Evolutionary conservation across 2,888 invertebrate genomes (phyloP).

Genomic region (Spicauda simplicius): DNA sequence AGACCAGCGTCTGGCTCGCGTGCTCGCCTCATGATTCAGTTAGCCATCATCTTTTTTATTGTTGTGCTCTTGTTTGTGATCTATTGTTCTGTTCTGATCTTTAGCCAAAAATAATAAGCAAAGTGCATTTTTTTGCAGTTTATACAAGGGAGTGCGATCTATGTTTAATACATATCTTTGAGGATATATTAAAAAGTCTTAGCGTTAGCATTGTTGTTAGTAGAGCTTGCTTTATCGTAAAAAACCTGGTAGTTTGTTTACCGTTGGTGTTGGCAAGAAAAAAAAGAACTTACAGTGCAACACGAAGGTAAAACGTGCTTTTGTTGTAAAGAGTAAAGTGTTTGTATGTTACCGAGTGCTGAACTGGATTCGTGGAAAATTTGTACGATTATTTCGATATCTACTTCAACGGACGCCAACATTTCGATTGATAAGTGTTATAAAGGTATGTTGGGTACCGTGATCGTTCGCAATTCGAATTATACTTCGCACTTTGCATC

Average conservation of each 20-base stretch:
- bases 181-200: too few relatives aligned
- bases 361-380: constrained; percentile 52
- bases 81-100: constrained; percentile 11
- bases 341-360: constrained; percentile 51
- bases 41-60: constrained; percentile 23
- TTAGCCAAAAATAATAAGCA: background rate
- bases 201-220: background rate
- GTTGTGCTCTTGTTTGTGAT: constrained; percentile 8
- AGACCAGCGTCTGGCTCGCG: constrained; percentile 13
- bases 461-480: constrained; percentile 48
- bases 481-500: constrained; percentile 62
- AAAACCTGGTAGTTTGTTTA: background rate
- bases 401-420: constrained; percentile 55
- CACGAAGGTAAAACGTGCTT: background rate
- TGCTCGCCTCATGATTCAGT: constrained; percentile 25
- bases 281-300: constrained; percentile 1
- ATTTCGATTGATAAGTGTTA: constrained; percentile 41
- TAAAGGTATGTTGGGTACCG: constrained; percentile 38
- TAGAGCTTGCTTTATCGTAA: background rate
- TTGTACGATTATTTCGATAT: constrained; percentile 59
- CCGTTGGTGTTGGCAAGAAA: background rate
- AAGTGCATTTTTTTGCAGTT: constrained; percentile 1
- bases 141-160: background rate
- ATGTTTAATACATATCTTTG: background rate
- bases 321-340: background rate